These are phyloP conservation scores for Platyura marginata DNA, from an alignment of 1,140 invertebrate species.

Conservation along the genomic window DNA sequence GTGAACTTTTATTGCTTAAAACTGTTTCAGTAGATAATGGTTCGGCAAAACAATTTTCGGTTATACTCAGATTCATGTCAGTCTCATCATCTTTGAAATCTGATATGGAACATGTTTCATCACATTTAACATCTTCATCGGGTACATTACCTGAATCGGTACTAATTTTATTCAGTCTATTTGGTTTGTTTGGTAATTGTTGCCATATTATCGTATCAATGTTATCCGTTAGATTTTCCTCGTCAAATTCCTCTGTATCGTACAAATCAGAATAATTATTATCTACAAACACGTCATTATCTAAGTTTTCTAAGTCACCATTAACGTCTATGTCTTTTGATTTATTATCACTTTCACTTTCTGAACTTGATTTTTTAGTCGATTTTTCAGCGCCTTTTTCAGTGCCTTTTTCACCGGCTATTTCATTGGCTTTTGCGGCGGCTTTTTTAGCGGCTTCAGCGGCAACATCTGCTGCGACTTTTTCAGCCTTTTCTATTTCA, in stretches of 20 bases:
- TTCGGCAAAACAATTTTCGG: conserved; percentile 1
- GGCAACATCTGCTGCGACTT: conserved; percentile 43
- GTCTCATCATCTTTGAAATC: conserved; percentile 9
- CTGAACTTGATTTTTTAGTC: conserved; percentile 37
- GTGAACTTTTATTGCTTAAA: conserved; percentile 14
- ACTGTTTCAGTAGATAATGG: not conserved
- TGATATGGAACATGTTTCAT: conserved; percentile 8
- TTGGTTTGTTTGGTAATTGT: conserved; percentile 10
- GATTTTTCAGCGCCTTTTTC: too few relatives aligned
- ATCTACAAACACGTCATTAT: conserved; percentile 23
- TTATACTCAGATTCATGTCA: not conserved
- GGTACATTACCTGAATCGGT: conserved; percentile 27
- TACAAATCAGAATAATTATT: conserved; percentile 23
- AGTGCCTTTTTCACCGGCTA: too few relatives aligned
- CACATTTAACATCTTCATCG: conserved; percentile 14
- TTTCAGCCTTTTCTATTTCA: conserved; percentile 52
- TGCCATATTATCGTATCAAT: conserved; percentile 13
- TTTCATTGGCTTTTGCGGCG: too few relatives aligned
- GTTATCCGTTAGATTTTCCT: conserved; percentile 27
- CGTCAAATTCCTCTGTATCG: conserved; percentile 20
- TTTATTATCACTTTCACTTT: conserved; percentile 25
- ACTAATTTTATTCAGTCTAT: conserved; percentile 21
- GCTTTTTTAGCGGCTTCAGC: too few relatives aligned
- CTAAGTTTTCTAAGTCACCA: conserved; percentile 14
- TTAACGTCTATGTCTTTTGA: conserved; percentile 14